Evolutionary conservation across 2,888 invertebrate genomes (phyloP).

Genomic region (Chironomus tentans): DNA sequence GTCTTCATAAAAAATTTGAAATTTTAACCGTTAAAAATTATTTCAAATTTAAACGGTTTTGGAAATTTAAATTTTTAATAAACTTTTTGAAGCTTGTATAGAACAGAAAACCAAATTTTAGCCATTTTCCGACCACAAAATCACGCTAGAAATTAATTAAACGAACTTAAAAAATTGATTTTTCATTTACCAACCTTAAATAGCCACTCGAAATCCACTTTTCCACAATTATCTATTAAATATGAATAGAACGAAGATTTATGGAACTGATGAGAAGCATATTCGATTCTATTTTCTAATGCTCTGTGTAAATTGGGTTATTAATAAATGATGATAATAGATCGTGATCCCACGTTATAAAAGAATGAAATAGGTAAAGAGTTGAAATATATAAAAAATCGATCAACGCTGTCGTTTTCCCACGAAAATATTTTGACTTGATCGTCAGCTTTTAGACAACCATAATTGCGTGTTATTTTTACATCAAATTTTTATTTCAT

Average conservation of each 20-base stretch:
- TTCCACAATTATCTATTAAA: neutral
- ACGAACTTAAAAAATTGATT: neutral
- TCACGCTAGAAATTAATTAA: neutral
- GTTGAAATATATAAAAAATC: neutral
- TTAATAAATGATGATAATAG: slow-evolving; percentile 26
- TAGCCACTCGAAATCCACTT: neutral
- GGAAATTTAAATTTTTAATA: no score
- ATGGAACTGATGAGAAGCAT: neutral
- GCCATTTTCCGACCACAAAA: neutral
- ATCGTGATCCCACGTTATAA: slow-evolving; percentile 18
- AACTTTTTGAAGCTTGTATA: no score
- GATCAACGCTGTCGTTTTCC: neutral
- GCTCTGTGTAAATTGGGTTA: slow-evolving; percentile 7
- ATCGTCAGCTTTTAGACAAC: neutral
- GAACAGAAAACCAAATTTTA: no score
- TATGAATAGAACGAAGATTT: slow-evolving; percentile 1
- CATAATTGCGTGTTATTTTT: slow-evolving; percentile 15
- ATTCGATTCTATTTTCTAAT: no score
- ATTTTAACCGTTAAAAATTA: no score
- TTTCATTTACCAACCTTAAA: neutral
- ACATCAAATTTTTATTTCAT: neutral
- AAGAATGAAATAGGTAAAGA: neutral
- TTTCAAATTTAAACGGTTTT: neutral
- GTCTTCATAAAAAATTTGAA: no score
- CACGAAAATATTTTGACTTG: slow-evolving; percentile 26